Evolutionary conservation across 2,113 vertebrate species (phyloP), one percentile per base, ranked within the genome.

Genomic region (Boulengeromyrus knoepffleri): DNA sequence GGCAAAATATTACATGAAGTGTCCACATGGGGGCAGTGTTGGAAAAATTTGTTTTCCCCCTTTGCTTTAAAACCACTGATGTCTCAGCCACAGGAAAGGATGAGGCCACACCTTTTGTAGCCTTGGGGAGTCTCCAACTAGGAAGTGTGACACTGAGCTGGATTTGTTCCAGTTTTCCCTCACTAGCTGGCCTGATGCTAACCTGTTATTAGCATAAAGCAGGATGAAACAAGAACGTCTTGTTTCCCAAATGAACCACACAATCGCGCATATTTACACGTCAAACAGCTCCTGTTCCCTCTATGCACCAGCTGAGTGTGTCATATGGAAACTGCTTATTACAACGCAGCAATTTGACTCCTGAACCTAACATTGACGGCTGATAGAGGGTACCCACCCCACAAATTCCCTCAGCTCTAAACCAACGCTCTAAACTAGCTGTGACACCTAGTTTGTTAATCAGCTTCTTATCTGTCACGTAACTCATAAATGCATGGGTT

Each of bases 1-100:
- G 36, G 5, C 12, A 19, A 17, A 77, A 39, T 77, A 39, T 17
- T 85, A 19, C 39, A 10, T 42, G 15, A 24, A 50, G 5, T 49
- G 89, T 91, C 87, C 95, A 94, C 92, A 90, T 3, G 95, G 91
- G 91, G 95, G 94, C 95, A 94, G 92, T 93, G 89, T 95, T 93
- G 52, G 90, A 92, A 89, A 87, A 31, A 2, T 42, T 46, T 24
- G 42, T 17, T 24, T n/a, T 62, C 24, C 9, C 50, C 5, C 42
- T 36, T 45, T 62, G 45, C 15, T 86, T 46, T 46, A 42, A 90
- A 90, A 9, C 2, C 8, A 17, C 83, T 85, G 83, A 45, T 88
- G 1, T 88, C 2, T 39, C 77, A 58, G 21, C 70, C 87, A 47
- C 42, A 70, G 36, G 45, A 52, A 85, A 50, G 15, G 85, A 66